A percentile compares a stretch with the other conserved stretches of the same genome.
Conservation (phyloP, 2,797 vertebrate genomes). For the Gymnocypris eckloni region DNA sequence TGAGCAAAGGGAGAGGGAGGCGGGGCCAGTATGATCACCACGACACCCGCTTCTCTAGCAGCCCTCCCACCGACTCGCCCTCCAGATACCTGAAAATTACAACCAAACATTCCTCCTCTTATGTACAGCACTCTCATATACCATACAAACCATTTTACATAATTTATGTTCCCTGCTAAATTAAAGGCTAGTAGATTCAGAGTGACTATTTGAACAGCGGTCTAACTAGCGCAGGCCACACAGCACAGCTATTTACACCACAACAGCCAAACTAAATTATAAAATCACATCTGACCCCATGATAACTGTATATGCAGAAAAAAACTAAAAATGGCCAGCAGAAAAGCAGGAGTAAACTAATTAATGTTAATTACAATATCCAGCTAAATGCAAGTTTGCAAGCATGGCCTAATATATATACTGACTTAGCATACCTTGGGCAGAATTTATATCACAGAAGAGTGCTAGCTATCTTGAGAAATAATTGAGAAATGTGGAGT, state of each 20-base stretch:
- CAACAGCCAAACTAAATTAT: neutral
- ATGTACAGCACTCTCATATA: neutral
- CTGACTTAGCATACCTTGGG: no score
- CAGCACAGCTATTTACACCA: neutral
- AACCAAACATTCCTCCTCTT: neutral
- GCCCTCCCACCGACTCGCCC: slow-evolving; percentile 67
- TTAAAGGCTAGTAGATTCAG: neutral
- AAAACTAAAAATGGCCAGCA: neutral
- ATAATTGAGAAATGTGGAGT: neutral
- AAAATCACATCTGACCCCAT: neutral
- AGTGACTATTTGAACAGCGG: neutral
- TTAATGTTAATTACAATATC: neutral
- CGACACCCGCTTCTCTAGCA: slow-evolving; percentile 65
- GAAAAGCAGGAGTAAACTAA: neutral
- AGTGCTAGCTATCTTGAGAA: neutral
- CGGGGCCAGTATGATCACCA: slow-evolving; percentile 61
- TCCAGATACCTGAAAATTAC: slow-evolving; percentile 46
- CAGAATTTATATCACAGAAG: no score
- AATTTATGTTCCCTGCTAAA: neutral
- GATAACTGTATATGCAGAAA: neutral
- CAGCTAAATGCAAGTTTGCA: neutral
- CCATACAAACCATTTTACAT: neutral
- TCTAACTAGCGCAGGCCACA: neutral
- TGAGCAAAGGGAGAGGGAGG: slow-evolving; percentile 71
- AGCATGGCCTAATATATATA: neutral